Conservation (phyloP, 1,140 invertebrate species). For the Ceratitis capitata region DNA sequence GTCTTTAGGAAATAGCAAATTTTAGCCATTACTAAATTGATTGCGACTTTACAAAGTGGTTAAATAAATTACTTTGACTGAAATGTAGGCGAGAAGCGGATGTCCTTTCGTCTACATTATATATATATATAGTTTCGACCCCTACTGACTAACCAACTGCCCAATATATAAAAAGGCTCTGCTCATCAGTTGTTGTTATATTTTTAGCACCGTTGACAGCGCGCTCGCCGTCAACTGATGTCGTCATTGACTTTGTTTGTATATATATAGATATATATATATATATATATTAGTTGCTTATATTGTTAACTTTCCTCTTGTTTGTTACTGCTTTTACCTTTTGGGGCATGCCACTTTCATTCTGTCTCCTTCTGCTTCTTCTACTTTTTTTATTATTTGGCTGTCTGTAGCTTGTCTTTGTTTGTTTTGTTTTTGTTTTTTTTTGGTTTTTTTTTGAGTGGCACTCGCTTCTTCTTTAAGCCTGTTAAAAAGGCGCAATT, state of each 20-base stretch:
- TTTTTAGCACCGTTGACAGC: neutral
- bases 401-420: neutral
- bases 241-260: neutral
- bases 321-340: neutral
- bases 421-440: no score
- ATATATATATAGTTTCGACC: neutral
- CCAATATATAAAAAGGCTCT: neutral
- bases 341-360: no score
- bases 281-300: neutral
- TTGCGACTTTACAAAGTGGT: neutral
- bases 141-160: neutral
- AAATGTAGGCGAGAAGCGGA: neutral
- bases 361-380: neutral
- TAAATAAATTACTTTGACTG: neutral
- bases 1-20: neutral
- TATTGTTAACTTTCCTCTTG: neutral
- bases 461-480: neutral
- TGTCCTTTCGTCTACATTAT: neutral
- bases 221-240: neutral
- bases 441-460: neutral
- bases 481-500: neutral
- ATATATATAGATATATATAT: no score
- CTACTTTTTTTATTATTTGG: neutral
- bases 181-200: neutral
- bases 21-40: neutral